A percentile compares a stretch with the other conserved stretches of the same genome.
phyloP scores from a whole-genome alignment of 1,140 invertebrate species.

The Scylla paramamosain region DNA sequence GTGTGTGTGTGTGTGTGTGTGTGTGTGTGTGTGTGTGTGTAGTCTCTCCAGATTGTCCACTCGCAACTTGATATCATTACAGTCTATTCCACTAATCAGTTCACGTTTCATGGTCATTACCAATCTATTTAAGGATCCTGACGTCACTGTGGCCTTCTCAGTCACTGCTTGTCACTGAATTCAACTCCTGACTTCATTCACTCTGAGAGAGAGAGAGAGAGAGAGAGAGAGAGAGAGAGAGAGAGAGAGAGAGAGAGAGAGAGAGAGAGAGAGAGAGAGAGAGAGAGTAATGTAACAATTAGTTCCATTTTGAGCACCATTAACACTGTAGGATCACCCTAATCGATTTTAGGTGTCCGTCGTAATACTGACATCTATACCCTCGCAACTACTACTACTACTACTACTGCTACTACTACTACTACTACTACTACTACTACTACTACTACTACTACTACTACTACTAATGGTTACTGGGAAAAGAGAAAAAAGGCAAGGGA shows the following conservation, averaged over 20 bases:
- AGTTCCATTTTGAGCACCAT: background rate
- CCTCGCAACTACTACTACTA: background rate
- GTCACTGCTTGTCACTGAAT: background rate
- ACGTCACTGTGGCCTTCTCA: background rate
- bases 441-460: slow-evolving; percentile 13
- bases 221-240: slow-evolving; percentile 11
- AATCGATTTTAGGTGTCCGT: background rate
- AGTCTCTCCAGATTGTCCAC: too few relatives aligned
- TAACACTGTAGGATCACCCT: background rate
- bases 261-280: slow-evolving; percentile 20
- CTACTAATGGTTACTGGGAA: background rate
- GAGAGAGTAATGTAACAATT: background rate
- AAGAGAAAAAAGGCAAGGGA: too few relatives aligned
- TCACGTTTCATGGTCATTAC: too few relatives aligned
- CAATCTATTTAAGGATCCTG: background rate
- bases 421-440: background rate
- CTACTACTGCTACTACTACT: background rate
- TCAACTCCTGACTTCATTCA: too few relatives aligned
- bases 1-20: slow-evolving; percentile 20
- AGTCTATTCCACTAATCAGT: too few relatives aligned
- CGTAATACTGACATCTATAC: background rate
- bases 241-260: slow-evolving; percentile 20
- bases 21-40: background rate
- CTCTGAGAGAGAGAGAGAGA: background rate
- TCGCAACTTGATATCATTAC: too few relatives aligned